phyloP scores from a whole-genome alignment of 2,113 vertebrate species.

The Centropus unirufus region DNA sequence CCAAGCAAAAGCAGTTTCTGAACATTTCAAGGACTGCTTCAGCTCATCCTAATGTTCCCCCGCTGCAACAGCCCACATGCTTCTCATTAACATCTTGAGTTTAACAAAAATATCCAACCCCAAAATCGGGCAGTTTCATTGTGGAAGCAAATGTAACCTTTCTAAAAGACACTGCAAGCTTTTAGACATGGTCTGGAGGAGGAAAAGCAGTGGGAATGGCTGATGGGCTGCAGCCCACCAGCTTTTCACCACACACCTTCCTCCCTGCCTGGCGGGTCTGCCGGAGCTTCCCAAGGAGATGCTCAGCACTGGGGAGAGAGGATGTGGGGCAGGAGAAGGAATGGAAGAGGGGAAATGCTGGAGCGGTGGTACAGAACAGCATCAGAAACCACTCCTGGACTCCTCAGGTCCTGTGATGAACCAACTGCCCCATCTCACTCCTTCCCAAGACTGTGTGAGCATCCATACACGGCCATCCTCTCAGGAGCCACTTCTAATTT shows the following conservation, averaged over 20 bases:
- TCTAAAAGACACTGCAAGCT: neutral
- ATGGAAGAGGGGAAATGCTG: neutral
- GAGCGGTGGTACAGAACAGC: neutral
- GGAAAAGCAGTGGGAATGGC: fast-evolving
- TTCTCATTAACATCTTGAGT: neutral
- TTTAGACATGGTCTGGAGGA: neutral
- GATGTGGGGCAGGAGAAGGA: neutral
- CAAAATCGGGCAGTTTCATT: neutral
- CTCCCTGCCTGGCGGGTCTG: fast-evolving
- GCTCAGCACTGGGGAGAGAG: neutral
- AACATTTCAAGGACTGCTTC: neutral
- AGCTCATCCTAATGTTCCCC: neutral
- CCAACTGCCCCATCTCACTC: fast-evolving
- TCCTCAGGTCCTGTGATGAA: fast-evolving
- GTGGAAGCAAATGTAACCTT: neutral
- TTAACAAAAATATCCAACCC: neutral
- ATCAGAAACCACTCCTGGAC: fast-evolving
- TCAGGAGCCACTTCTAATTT: neutral
- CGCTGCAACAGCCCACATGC: neutral
- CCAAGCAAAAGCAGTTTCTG: neutral
- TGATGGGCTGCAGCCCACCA: fast-evolving
- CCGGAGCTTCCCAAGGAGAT: neutral
- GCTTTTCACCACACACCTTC: no score
- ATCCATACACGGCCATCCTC: fast-evolving
- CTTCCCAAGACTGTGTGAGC: fast-evolving